These are phyloP conservation scores for Coleophora flavipennella DNA, from an alignment of 2,888 invertebrate species.

Conservation along the genomic window DNA sequence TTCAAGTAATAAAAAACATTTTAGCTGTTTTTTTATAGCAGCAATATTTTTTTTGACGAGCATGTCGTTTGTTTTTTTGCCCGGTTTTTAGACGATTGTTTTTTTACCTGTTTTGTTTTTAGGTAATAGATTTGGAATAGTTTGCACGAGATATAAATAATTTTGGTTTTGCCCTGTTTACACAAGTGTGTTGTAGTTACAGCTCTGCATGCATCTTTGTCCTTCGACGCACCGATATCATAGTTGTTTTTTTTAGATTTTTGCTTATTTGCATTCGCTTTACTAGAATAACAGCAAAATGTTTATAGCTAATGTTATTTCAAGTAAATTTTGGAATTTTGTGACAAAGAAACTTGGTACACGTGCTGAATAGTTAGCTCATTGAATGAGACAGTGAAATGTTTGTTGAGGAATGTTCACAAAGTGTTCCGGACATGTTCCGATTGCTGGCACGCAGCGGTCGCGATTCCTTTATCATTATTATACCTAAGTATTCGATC, in stretches of 20 bases:
- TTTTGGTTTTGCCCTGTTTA: too few species aligned
- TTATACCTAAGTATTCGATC: slow-evolving; percentile 10
- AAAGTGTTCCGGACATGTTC: slow-evolving; percentile 38
- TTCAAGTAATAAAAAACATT: slow-evolving; percentile 4
- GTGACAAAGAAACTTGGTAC: slow-evolving; percentile 45
- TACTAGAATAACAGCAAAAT: slow-evolving; percentile 46
- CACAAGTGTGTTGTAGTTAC: too few species aligned
- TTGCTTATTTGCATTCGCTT: slow-evolving; percentile 44
- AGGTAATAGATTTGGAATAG: too few species aligned
- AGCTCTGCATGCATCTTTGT: slow-evolving; percentile 53
- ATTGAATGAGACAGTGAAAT: slow-evolving; percentile 28
- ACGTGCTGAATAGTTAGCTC: slow-evolving; percentile 30
- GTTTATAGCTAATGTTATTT: slow-evolving; percentile 21
- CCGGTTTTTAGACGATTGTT: not conserved
- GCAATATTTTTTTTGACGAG: not conserved
- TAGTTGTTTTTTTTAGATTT: slow-evolving; percentile 38
- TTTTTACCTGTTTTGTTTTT: not conserved
- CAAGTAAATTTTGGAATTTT: slow-evolving; percentile 22
- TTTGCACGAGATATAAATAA: too few species aligned
- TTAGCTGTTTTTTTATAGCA: not conserved
- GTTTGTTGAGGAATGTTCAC: slow-evolving; percentile 61
- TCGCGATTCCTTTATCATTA: slow-evolving; percentile 24
- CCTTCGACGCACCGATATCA: slow-evolving; percentile 67
- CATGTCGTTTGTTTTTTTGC: too few species aligned
- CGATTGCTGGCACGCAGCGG: slow-evolving; percentile 29